phyloP scores from a whole-genome alignment of 2,113 vertebrate genomes.

The Gallinago media region DNA sequence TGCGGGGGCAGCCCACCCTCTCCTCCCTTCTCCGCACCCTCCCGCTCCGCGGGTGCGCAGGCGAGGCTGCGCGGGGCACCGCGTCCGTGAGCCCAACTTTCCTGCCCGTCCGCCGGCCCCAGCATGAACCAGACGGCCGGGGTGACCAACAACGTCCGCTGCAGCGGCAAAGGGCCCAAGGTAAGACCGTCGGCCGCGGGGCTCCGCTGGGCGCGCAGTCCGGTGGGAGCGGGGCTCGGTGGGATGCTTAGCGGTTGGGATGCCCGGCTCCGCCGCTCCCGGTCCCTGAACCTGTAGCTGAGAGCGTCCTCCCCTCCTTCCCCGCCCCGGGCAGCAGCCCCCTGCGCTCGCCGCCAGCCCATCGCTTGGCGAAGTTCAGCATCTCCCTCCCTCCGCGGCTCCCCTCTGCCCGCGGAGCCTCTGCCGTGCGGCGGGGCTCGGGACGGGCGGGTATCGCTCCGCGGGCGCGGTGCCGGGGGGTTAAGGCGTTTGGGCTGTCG shows the following conservation, averaged over 20 bases:
- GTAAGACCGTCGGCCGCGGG: conserved; percentile 43
- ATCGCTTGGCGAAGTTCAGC: conserved; percentile 5
- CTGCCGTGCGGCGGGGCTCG: background rate
- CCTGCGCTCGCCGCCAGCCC: background rate
- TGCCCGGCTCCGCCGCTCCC: background rate
- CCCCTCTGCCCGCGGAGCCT: background rate
- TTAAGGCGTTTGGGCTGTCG: background rate
- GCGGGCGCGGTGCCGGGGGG: background rate
- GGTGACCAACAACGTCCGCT: conserved; percentile 80
- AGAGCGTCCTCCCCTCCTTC: background rate
- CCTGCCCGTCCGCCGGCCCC: background rate
- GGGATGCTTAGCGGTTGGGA: background rate
- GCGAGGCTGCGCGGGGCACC: background rate
- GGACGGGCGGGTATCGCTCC: background rate
- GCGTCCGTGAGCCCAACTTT: background rate
- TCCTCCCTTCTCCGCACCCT: background rate
- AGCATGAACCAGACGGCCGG: conserved; percentile 84
- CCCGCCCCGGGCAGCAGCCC: background rate
- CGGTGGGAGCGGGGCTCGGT: background rate
- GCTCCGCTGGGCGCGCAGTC: background rate
- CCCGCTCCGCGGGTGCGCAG: background rate
- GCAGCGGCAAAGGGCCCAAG: conserved; percentile 75
- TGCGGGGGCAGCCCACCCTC: background rate
- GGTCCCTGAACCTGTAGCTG: background rate
- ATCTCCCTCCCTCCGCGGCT: background rate